Evolutionary conservation across 2,797 vertebrate genomes (phyloP).

Genomic region (Macroramphosus scolopax): DNA sequence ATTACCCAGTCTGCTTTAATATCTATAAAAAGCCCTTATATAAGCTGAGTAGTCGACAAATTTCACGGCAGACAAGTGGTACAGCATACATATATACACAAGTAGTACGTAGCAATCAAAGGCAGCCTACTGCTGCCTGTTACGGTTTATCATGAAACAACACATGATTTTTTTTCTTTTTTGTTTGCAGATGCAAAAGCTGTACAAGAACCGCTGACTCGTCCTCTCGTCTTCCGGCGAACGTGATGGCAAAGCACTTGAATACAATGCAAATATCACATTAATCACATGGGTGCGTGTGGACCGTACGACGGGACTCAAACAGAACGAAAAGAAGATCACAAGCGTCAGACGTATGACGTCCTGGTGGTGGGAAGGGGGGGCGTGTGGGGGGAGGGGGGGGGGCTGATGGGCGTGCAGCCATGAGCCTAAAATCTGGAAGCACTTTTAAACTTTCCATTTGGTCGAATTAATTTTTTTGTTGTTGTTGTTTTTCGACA

Average conservation of each 20-base stretch:
- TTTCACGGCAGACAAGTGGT: conserved; percentile 76
- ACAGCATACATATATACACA: conserved; percentile 77
- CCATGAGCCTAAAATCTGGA: conserved; percentile 68
- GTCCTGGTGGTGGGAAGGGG: conserved; percentile 27
- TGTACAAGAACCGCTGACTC: conserved; percentile 65
- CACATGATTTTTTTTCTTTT: conserved; percentile 45
- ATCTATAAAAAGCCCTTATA: conserved; percentile 82
- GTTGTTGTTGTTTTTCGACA: conserved; percentile 29
- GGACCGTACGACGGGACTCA: conserved; percentile 61
- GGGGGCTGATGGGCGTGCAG: conserved; percentile 20
- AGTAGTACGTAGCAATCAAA: conserved; percentile 73
- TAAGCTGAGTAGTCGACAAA: conserved; percentile 76
- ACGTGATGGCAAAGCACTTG: conserved; percentile 75
- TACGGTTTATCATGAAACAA: conserved; percentile 74
- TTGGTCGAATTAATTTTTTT: conserved; percentile 55
- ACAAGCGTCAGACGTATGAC: conserved; percentile 70
- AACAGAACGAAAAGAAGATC: too few relatives aligned
- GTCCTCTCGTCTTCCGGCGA: conserved; percentile 51
- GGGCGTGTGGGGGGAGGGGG: neutral
- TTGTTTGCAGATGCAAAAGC: conserved; percentile 72
- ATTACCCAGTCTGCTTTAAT: conserved; percentile 70
- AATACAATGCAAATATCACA: conserved; percentile 75
- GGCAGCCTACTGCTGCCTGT: conserved; percentile 69
- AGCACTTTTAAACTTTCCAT: conserved; percentile 68
- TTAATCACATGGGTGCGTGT: conserved; percentile 71